Percentiles rank a stretch among this genome's conserved stretches.
phyloP scores from a whole-genome alignment of 2,888 invertebrate genomes.

The Blera fallax region DNA sequence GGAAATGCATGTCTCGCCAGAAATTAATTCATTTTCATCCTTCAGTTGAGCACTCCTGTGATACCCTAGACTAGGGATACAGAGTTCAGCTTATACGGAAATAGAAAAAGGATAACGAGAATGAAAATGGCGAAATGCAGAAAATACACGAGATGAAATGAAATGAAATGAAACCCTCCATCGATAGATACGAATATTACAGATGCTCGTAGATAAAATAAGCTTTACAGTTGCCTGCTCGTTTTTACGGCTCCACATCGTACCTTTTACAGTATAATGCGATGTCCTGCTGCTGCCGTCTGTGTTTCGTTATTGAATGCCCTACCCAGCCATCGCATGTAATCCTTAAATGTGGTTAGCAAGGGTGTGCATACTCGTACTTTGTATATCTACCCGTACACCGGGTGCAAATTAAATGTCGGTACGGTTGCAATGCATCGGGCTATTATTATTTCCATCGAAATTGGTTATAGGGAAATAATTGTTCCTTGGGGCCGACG shows the following conservation, averaged over 20 bases:
- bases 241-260: constrained; percentile 15
- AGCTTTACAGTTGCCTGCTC: neutral
- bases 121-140: neutral
- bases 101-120: constrained; percentile 39
- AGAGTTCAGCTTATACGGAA: constrained; percentile 33
- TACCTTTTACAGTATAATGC: constrained; percentile 6
- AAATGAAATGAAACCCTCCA: constrained; percentile 19
- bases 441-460: constrained; percentile 64
- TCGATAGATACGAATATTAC: constrained; percentile 18
- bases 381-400: constrained; percentile 55
- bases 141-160: neutral
- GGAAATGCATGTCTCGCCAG: constrained; percentile 63
- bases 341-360: constrained; percentile 69
- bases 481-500: constrained; percentile 62
- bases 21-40: constrained; percentile 67
- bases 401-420: constrained; percentile 68
- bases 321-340: constrained; percentile 6
- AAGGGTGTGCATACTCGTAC: constrained; percentile 12
- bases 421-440: constrained; percentile 55
- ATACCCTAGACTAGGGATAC: neutral
- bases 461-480: constrained; percentile 69
- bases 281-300: constrained; percentile 22
- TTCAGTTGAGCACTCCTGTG: neutral
- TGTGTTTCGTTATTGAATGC: constrained; percentile 9
- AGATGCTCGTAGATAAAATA: no score